Evolutionary conservation across 92 coral and sea anemone species (phyloP).

Genomic region (Zoanthus sansibaricus): DNA sequence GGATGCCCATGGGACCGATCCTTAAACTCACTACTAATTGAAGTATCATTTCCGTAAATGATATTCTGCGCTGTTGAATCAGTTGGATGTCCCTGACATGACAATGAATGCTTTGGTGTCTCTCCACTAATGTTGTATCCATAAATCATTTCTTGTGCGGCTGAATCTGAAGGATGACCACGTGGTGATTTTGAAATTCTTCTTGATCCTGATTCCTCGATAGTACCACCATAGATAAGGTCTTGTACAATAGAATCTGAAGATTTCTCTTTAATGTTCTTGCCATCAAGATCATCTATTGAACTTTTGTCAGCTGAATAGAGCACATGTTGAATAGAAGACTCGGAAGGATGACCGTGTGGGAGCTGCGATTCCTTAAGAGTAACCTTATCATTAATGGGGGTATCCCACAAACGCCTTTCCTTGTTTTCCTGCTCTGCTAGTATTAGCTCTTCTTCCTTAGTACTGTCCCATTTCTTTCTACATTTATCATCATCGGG

Average conservation of each 20-base stretch:
- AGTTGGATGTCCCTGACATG: slow-evolving; percentile 62
- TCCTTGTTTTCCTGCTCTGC: slow-evolving; percentile 52
- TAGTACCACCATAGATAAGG: slow-evolving; percentile 1
- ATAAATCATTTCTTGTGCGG: slow-evolving; percentile 67
- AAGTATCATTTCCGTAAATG: slow-evolving; percentile 48
- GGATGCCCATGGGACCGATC: slow-evolving; percentile 33
- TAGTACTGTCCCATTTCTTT: slow-evolving; percentile 64
- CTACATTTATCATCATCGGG: slow-evolving; percentile 43
- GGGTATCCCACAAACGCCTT: slow-evolving; percentile 77
- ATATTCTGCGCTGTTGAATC: slow-evolving; percentile 70
- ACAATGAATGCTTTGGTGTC: slow-evolving; percentile 5
- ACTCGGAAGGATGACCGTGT: slow-evolving; percentile 81
- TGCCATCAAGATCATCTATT: not conserved
- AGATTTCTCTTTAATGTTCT: not conserved
- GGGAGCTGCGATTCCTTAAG: slow-evolving; percentile 72
- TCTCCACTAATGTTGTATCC: slow-evolving; percentile 18
- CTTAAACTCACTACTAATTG: not conserved
- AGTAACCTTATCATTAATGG: slow-evolving; percentile 57
- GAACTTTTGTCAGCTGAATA: slow-evolving; percentile 44
- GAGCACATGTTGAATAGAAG: slow-evolving; percentile 79
- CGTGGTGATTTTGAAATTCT: not conserved
- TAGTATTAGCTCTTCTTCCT: slow-evolving; percentile 39
- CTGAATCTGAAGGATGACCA: slow-evolving; percentile 66
- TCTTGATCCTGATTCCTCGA: not conserved
- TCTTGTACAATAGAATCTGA: slow-evolving; percentile 32